Evolutionary conservation across 2,797 vertebrate species (phyloP), one percentile per base, ranked within the genome.

Genomic region (Amniataba percoides): DNA sequence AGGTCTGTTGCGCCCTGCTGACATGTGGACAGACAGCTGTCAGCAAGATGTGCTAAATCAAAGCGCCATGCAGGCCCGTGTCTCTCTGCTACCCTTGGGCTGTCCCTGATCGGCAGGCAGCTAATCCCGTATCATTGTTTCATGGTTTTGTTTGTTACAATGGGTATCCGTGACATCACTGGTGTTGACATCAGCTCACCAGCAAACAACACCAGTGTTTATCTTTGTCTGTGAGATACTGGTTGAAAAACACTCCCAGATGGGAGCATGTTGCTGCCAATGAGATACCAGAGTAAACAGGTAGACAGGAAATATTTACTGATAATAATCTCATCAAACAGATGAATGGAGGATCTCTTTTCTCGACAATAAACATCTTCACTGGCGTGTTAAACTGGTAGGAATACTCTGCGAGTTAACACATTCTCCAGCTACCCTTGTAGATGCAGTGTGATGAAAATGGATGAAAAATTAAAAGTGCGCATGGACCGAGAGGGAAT

Each of bases 251-350:
- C 89, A 94, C 59, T 85, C 85, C 82, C 88, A 91, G 92, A 93
- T 93, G 91, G 87, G 71, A 82, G 74, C 77, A 72, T 60, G 72
- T 73, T 56, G 52, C 86, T 74, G 86, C 82, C 83, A 87, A 83
- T 63, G 85, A 89, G 84, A 90, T 88, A 77, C 74, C 81, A 83
- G 82, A 86, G 87, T 83, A 93, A 94, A 94, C 74, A 91, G 82
- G 81, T 83, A 82, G 79, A 72, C 78, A 68, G 79, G 82, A 79
- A 90, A 87, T 92, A 91, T 93, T 93, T 90, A 89, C 92, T 80
- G 88, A 92, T 93, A 92, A 92, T 91, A 93, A 93, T 93, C 92
- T 91, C 85, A 78, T 93, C 89, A 92, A 90, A 93, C 88, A 89
- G 79, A 89, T 75, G 87, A 92, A 87, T 65, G 52, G 67, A 82